Evolutionary conservation across 2,113 vertebrate species (phyloP).

Genomic region (Synodontis membranacea): DNA sequence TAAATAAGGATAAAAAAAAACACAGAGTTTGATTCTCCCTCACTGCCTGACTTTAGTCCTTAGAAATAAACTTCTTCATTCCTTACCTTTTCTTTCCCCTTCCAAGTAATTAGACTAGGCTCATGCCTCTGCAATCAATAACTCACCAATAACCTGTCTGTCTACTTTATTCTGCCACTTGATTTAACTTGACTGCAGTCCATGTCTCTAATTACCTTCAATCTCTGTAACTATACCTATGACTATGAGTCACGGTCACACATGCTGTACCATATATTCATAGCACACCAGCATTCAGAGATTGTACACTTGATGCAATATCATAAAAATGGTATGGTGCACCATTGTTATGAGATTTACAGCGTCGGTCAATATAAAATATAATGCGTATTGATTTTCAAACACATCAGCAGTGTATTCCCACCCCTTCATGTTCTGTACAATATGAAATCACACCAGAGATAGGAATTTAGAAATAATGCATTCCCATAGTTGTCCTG

Average conservation of each 20-base stretch:
- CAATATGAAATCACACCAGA: neutral
- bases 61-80: neutral
- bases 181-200: neutral
- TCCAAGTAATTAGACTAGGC: conserved; percentile 13
- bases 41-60: neutral
- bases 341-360: neutral
- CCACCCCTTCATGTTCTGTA: neutral
- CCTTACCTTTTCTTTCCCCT: neutral
- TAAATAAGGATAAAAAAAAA: neutral
- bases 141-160: conserved; percentile 16
- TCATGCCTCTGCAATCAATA: conserved; percentile 20
- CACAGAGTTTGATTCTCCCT: neutral
- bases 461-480: neutral
- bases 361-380: neutral
- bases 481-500: neutral
- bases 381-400: neutral
- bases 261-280: neutral
- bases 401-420: neutral
- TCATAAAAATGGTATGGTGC: neutral
- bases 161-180: neutral
- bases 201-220: neutral
- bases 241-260: neutral
- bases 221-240: neutral
- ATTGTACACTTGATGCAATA: neutral
- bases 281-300: neutral